phyloP scores from a whole-genome alignment of 2,888 invertebrate species.

The Cryptus viduatorius region DNA sequence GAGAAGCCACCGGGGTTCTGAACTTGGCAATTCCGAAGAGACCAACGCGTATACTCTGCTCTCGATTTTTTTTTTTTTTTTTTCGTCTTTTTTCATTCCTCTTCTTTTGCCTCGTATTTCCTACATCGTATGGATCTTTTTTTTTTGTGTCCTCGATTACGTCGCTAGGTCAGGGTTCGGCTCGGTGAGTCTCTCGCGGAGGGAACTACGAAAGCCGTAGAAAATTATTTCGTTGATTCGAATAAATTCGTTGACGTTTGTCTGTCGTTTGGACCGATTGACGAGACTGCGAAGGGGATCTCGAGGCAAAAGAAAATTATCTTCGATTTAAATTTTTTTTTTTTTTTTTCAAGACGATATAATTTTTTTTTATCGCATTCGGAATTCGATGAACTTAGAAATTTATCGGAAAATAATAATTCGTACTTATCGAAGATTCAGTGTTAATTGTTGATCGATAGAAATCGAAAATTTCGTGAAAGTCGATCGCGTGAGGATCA shows the following conservation, averaged over 20 bases:
- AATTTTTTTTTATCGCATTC: no score
- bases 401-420: no score
- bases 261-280: not conserved
- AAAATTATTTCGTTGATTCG: not conserved
- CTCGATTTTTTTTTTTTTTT: constrained; percentile 11
- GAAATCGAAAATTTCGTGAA: constrained; percentile 15
- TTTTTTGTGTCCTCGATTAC: constrained; percentile 51
- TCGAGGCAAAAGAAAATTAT: no score
- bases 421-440: no score
- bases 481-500: constrained; percentile 60
- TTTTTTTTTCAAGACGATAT: no score
- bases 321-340: no score
- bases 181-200: constrained; percentile 37
- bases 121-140: constrained; percentile 11
- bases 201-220: constrained; percentile 6
- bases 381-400: no score
- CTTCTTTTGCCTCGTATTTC: constrained; percentile 23
- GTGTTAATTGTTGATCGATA: not conserved
- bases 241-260: not conserved
- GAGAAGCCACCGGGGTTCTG: constrained; percentile 54
- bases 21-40: constrained; percentile 59
- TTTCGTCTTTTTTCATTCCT: constrained; percentile 26
- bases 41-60: no score
- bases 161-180: constrained; percentile 68
- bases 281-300: no score